Conservation (phyloP, 2,797 vertebrate genomes). For the Rhyacichthys aspro region DNA sequence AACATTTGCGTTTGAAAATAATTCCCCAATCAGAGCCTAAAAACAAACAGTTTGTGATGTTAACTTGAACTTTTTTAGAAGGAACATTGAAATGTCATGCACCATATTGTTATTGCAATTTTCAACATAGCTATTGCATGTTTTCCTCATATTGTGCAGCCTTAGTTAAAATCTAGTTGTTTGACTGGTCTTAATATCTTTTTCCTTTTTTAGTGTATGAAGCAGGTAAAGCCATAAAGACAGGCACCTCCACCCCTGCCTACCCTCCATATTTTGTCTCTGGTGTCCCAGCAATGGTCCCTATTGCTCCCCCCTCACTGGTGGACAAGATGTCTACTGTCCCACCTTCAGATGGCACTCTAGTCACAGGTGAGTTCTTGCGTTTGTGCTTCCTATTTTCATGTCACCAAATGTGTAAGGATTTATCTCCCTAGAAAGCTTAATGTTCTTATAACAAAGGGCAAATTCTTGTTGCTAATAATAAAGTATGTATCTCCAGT, state of each 20-base stretch:
- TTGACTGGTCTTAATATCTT: background rate
- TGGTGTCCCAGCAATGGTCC: conserved; percentile 87
- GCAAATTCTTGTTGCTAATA: conserved; percentile 38
- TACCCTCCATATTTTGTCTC: conserved; percentile 93
- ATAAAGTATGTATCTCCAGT: conserved; percentile 78
- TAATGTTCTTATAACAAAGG: background rate
- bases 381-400: background rate
- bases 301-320: conserved; percentile 87
- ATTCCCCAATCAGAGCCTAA: too few relatives aligned
- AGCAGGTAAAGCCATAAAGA: conserved; percentile 95
- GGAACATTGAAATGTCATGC: too few relatives aligned
- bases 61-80: too few relatives aligned
- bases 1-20: too few relatives aligned
- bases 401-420: background rate
- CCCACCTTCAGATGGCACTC: conserved; percentile 72
- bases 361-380: conserved; percentile 63
- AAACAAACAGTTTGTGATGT: too few relatives aligned
- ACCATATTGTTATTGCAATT: too few relatives aligned
- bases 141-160: background rate
- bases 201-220: conserved; percentile 85
- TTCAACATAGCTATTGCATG: too few relatives aligned
- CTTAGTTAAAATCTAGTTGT: background rate
- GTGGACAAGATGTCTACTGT: conserved; percentile 88
- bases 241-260: conserved; percentile 80
- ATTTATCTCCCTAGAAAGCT: too few relatives aligned